These are phyloP conservation scores for Austrolebias charrua DNA, from an alignment of 2,797 vertebrate genomes.

Conservation along the genomic window DNA sequence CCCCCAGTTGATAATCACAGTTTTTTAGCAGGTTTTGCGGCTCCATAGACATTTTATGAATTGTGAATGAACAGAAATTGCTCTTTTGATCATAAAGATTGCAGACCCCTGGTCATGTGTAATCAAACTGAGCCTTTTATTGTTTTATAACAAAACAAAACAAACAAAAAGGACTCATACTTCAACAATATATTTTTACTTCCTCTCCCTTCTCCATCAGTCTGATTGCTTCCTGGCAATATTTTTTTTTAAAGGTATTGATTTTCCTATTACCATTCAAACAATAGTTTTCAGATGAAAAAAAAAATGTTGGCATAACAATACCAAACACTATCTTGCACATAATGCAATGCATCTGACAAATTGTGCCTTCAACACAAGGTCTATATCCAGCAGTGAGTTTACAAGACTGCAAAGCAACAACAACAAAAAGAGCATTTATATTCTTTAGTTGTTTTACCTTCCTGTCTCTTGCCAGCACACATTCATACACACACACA, in stretches of 20 bases:
- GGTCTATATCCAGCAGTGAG: conserved; percentile 5
- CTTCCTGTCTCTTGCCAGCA: neutral
- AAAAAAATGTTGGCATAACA: neutral
- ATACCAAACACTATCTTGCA: neutral
- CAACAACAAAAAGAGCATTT: neutral
- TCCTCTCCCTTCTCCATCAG: neutral
- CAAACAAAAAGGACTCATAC: too few species aligned
- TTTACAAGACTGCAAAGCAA: conserved; percentile 7
- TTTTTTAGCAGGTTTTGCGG: too few species aligned
- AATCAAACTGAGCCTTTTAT: neutral
- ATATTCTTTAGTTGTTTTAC: conserved; percentile 18
- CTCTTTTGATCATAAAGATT: too few species aligned
- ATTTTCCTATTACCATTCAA: neutral
- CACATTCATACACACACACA: neutral
- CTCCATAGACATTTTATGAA: too few species aligned
- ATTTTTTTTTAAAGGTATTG: neutral
- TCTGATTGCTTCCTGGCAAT: neutral
- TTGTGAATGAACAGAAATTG: too few species aligned
- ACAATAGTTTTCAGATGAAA: neutral
- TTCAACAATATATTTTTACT: neutral
- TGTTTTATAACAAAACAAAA: too few species aligned
- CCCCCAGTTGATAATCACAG: too few species aligned
- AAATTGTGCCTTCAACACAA: neutral
- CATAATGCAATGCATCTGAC: conserved; percentile 21
- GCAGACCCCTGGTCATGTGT: too few species aligned